These are phyloP conservation scores for Leiothrix lutea DNA, from an alignment of 2,113 vertebrate genomes.

Conservation along the genomic window DNA sequence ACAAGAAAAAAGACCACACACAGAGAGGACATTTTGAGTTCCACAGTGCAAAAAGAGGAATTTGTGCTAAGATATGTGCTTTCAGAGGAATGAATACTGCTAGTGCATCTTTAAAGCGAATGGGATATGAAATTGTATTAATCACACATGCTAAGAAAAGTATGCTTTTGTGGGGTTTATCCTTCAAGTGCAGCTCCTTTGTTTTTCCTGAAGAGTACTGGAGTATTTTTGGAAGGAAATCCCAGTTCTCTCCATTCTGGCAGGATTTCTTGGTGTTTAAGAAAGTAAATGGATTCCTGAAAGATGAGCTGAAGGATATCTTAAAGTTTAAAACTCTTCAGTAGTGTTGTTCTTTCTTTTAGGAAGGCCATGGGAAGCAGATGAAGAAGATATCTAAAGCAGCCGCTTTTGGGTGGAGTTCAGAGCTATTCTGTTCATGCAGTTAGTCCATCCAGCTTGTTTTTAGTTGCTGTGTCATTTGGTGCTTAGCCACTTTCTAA, in stretches of 20 bases:
- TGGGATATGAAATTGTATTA: slow-evolving; percentile 26
- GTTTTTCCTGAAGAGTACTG: not conserved
- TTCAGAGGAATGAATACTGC: not conserved
- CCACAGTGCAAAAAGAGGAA: not conserved
- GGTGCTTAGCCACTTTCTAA: not conserved
- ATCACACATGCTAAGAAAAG: not conserved
- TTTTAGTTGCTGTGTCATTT: not conserved
- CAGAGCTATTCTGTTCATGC: not conserved
- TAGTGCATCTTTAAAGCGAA: slow-evolving; percentile 1
- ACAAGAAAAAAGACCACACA: not conserved
- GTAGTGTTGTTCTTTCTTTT: not conserved
- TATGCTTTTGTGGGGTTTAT: not conserved
- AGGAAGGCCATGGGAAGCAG: not conserved
- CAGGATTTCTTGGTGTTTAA: slow-evolving; percentile 3
- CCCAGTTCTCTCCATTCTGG: not conserved
- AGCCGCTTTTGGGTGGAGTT: not conserved
- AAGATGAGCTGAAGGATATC: not conserved
- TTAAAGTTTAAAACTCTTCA: not conserved
- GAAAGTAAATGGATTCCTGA: slow-evolving; percentile 25
- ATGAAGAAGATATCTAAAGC: not conserved
- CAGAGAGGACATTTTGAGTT: not conserved
- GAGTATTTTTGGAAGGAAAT: slow-evolving; percentile 6
- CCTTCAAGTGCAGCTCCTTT: not conserved
- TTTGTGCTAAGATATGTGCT: not conserved
- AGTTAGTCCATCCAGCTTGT: not conserved